Base-by-base conservation (phyloP, 2,797 vertebrate species). In the Odontamblyopus lacepedii region DNA sequence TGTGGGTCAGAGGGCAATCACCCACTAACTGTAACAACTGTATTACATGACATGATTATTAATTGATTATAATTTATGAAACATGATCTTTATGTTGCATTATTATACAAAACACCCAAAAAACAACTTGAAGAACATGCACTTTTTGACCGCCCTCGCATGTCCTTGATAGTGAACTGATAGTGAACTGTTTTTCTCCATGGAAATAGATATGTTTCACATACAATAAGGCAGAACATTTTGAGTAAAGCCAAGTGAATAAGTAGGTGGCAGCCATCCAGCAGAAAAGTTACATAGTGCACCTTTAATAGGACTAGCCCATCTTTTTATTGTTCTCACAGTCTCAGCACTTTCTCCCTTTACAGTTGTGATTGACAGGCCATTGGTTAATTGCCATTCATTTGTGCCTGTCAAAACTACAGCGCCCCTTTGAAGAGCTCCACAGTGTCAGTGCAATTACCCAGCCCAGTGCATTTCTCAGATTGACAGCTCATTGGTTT, bases 401-500 rank as follows among this genome's bases (percentile, higher is more conserved):
- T 67, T 32, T 29, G 32, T 30, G 53, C n/a, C 23, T 55, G 50
- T 67, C 48, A 53, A 53, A 53, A 53, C 65, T 53, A 32, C 50
- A 53, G 29, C 4, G 64, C 48, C 29, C 27, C 50, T 67, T 72
- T 65, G 56, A 70, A 75, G 75, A 72, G 74, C 83, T 81, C 83
- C 80, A 80, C 51, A 68, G 72, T 87, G 81, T 88, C 76, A 76
- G 72, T 82, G 75, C 74, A 75, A 71, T 83, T 80, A 72, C 74
- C 75, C 72, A 74, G 51, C 69, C 78, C 12, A 27, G 53, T 78
- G 73, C 77, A 76, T 81, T 84, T 77, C 73, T 78, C 41, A 75
- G 80, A 84, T 85, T 85, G 85, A 88, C 87, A 83, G 59, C 80
- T 71, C 23, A 72, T 75, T 41, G 72, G 83, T 86, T 90, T 85